These are phyloP conservation scores for Asbolus verrucosus DNA, from an alignment of 1,140 invertebrate genomes.

Conservation along the genomic window DNA sequence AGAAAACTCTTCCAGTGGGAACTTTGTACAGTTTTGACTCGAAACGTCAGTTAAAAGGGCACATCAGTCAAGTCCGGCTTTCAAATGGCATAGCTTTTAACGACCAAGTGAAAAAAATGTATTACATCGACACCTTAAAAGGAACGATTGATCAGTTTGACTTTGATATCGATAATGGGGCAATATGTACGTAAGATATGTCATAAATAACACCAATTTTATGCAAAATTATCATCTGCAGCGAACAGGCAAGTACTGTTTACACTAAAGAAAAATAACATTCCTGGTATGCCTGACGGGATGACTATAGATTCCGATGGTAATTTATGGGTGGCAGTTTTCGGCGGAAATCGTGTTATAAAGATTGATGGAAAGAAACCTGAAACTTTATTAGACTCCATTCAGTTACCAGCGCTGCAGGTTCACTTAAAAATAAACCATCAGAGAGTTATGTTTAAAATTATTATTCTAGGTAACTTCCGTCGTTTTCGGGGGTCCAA, in stretches of 20 bases:
- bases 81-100: constrained; percentile 88
- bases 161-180: constrained; percentile 76
- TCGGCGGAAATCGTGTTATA: too few species aligned
- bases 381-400: constrained; percentile 47
- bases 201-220: background rate
- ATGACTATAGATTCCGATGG: constrained; percentile 76
- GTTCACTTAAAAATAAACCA: too few species aligned
- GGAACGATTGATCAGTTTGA: too few species aligned
- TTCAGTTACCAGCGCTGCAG: constrained; percentile 2
- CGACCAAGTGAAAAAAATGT: constrained; percentile 74
- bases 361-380: constrained; percentile 59
- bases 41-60: constrained; percentile 51
- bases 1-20: constrained; percentile 47
- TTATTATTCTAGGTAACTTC: constrained; percentile 14
- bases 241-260: too few species aligned
- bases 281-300: constrained; percentile 70
- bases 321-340: constrained; percentile 76
- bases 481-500: constrained; percentile 78
- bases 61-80: constrained; percentile 70
- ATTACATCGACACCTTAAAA: constrained; percentile 79
- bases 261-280: constrained; percentile 51
- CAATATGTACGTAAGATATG: constrained; percentile 54
- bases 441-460: background rate
- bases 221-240: background rate
- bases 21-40: constrained; percentile 50